phyloP scores from a whole-genome alignment of 1,140 invertebrate species.

The Ceratina australensis region DNA sequence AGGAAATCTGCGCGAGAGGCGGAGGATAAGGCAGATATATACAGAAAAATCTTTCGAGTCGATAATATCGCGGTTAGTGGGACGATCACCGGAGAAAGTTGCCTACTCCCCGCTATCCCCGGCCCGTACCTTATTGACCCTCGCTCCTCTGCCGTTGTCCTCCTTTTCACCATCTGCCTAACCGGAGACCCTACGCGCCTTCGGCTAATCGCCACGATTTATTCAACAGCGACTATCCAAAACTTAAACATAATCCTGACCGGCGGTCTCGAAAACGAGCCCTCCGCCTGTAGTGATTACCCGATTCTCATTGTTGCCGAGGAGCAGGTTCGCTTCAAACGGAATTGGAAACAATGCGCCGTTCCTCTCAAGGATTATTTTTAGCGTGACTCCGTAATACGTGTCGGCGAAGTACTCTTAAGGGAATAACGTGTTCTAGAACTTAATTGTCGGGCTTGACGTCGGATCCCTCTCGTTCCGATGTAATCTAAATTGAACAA shows the following conservation, averaged over 20 bases:
- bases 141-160: slow-evolving; percentile 56
- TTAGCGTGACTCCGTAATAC: slow-evolving; percentile 14
- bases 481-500: slow-evolving; percentile 56
- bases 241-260: not conserved
- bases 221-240: not conserved
- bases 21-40: slow-evolving; percentile 22
- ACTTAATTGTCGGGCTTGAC: slow-evolving; percentile 39
- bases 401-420: slow-evolving; percentile 2
- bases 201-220: not conserved
- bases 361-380: slow-evolving; percentile 31
- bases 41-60: slow-evolving; percentile 69
- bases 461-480: slow-evolving; percentile 27
- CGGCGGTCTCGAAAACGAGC: too few species aligned
- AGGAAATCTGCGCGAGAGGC: slow-evolving; percentile 38
- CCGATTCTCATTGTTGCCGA: too few species aligned
- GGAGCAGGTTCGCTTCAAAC: not conserved
- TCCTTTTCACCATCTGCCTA: slow-evolving; percentile 48
- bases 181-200: slow-evolving; percentile 47
- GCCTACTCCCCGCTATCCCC: slow-evolving; percentile 67
- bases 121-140: slow-evolving; percentile 52
- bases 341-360: not conserved
- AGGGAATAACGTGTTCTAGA: slow-evolving; percentile 30
- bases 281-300: too few species aligned
- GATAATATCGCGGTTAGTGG: slow-evolving; percentile 77
- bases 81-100: slow-evolving; percentile 78